These are phyloP conservation scores for Labeo rohita DNA, from an alignment of 2,113 vertebrate species.

Conservation along the genomic window DNA sequence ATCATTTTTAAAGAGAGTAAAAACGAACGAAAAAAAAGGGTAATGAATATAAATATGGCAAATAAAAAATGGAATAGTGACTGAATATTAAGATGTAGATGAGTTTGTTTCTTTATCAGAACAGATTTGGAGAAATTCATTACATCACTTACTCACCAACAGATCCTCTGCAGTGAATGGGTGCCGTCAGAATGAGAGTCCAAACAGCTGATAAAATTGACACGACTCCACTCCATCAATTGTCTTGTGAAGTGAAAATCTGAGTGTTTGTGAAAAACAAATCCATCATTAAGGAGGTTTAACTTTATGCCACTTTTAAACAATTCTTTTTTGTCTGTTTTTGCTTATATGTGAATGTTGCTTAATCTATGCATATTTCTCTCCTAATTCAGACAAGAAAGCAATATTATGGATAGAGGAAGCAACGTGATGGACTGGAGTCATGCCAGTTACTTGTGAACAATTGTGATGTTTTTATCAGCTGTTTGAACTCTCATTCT, in stretches of 20 bases:
- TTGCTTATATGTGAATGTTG: background rate
- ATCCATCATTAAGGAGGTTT: background rate
- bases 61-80: background rate
- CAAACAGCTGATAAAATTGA: too few relatives aligned
- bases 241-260: too few relatives aligned
- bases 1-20: background rate
- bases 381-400: too few relatives aligned
- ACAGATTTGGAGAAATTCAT: background rate
- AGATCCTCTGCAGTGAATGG: background rate
- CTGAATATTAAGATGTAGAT: background rate
- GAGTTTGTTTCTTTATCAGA: background rate
- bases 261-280: background rate
- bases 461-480: background rate
- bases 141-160: background rate
- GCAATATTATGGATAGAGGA: too few relatives aligned
- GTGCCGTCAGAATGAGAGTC: background rate
- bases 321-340: background rate
- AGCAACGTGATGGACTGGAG: too few relatives aligned
- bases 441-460: too few relatives aligned
- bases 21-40: background rate
- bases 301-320: background rate
- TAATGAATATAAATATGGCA: background rate
- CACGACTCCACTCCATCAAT: too few relatives aligned
- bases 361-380: too few relatives aligned
- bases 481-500: background rate